Evolutionary conservation across 2,113 vertebrate species (phyloP), one percentile per base, ranked within the genome.

Genomic region (Aphelocoma coerulescens): DNA sequence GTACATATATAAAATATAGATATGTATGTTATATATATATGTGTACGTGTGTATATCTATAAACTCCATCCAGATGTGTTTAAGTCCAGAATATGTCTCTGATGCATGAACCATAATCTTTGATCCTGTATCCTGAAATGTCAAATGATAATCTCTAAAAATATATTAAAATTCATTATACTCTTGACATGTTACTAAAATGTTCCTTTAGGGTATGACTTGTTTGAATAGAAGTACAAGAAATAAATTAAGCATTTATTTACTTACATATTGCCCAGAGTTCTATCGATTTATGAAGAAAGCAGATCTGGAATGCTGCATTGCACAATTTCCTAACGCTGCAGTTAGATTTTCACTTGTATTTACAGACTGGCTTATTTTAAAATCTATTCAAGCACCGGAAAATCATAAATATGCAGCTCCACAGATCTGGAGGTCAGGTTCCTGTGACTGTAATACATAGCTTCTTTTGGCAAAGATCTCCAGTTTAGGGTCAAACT

Each of bases 221-320:
- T 76, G 44, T 85, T 79, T 65, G 69, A 87, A 54, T 76, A 76
- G 28, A 83, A 69, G 46, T n/a, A 91, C 81, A 91, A 78, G 39
- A 93, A 93, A 91, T 78, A 89, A 81, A 92, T 91, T 39, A 91
- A 37, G 28, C 44, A 54, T 77, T 68, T 85, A 65, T 57, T 65
- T 77, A 86, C 62, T 79, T 91, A 65, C 61, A 61, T 81, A 65
- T 71, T 92, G 19, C 88, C 52, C 35, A 71, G 54, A 92, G 74
- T 72, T 89, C 44, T 85, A 78, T 12, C 44, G 66, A 91, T 89
- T n/a, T 91, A 72, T 85, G 84, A 93, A 78, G 81, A 88, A 95
- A 96, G 94, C 62, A 92, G 81, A 91, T 66, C 84, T 79, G 71
- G 66, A 94, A 26, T 93, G 81, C 81, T 93, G 93, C 89, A 95